phyloP scores from a whole-genome alignment of 2,888 invertebrate species.

The Drosophila meridiana region DNA sequence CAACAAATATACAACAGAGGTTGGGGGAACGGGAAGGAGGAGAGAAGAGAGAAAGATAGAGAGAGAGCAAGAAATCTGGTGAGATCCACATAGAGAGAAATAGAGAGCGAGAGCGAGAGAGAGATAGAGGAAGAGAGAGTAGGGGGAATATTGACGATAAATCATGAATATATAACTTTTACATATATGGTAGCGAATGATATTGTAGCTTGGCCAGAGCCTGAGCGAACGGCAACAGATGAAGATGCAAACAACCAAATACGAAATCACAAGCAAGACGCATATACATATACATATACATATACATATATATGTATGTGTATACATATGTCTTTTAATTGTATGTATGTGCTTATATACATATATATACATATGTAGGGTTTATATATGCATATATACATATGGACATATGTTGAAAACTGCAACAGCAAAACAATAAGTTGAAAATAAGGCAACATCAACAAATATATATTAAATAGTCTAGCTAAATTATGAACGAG shows the following conservation, averaged over 20 bases:
- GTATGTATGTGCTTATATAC: background rate
- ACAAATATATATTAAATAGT: slow-evolving; percentile 62
- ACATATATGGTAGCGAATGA: slow-evolving; percentile 10
- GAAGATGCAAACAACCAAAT: slow-evolving; percentile 59
- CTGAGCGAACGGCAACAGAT: slow-evolving; percentile 22
- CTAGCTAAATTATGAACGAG: slow-evolving; percentile 54
- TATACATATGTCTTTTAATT: background rate
- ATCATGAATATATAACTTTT: slow-evolving; percentile 16
- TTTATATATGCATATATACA: background rate
- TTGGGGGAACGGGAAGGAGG: background rate
- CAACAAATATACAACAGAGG: slow-evolving; percentile 1
- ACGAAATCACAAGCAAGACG: slow-evolving; percentile 49
- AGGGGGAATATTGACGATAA: slow-evolving; percentile 9
- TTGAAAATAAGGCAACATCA: slow-evolving; percentile 67
- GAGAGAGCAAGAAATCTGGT: background rate
- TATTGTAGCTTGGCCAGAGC: slow-evolving; percentile 27
- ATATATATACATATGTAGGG: background rate
- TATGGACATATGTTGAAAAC: slow-evolving; percentile 26
- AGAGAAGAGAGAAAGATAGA: background rate
- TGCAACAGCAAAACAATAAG: slow-evolving; percentile 74
- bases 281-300: background rate
- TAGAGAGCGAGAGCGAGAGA: background rate
- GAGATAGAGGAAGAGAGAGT: background rate
- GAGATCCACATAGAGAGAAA: background rate
- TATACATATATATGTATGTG: background rate